Percentiles rank a stretch among this genome's conserved stretches.
Conservation (phyloP, 2,113 vertebrate genomes). For the Euleptes europaea region DNA sequence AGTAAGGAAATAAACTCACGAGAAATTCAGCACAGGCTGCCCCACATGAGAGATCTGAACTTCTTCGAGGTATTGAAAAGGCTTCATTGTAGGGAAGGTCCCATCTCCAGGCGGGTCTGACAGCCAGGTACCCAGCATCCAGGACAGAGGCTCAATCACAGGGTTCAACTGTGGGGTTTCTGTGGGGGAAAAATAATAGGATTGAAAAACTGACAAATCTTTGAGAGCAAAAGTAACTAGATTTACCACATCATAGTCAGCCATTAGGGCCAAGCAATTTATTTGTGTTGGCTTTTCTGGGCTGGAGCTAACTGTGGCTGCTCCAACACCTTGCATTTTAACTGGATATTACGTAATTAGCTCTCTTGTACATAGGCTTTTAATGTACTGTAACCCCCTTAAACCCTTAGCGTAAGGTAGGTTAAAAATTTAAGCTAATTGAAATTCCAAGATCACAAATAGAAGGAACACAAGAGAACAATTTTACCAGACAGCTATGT, state of each 20-base stretch:
- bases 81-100: constrained; percentile 83
- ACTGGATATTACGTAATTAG: not conserved
- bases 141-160: constrained; percentile 83
- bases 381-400: too few relatives aligned
- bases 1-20: constrained; percentile 60
- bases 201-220: not conserved
- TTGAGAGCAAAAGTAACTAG: not conserved
- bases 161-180: constrained; percentile 79
- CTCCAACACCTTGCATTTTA: not conserved
- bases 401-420: not conserved
- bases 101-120: constrained; percentile 86
- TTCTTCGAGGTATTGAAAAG: constrained; percentile 88
- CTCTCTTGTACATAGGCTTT: not conserved
- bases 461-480: not conserved
- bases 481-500: not conserved
- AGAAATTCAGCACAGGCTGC: constrained; percentile 85
- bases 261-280: not conserved
- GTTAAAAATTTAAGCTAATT: not conserved
- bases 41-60: constrained; percentile 86
- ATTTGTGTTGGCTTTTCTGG: not conserved
- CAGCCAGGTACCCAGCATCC: constrained; percentile 94
- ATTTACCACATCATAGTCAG: not conserved
- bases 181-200: constrained; percentile 44
- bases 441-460: not conserved
- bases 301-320: too few relatives aligned